Evolutionary conservation across 1,140 invertebrate genomes (phyloP), one percentile per base, ranked within the genome.

Genomic region (Drosophila equinoxialis): DNA sequence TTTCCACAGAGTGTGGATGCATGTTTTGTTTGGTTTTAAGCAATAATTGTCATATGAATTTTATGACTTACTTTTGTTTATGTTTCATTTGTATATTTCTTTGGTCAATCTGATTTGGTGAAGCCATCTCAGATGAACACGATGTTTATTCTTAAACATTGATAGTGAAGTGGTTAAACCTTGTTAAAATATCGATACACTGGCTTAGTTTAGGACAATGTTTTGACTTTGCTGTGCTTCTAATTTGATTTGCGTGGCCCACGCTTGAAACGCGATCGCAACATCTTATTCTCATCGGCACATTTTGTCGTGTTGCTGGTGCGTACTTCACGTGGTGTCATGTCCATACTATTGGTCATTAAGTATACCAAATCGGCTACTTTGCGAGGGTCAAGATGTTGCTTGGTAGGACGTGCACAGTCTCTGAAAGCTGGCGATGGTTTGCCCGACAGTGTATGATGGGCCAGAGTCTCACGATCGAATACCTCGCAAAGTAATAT

Each of bases 281-380:
- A 65, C 94, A 94, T 94, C 90, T 94, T 95, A 63, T 93, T 93
- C 81, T 94, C 94, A 66, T 94, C 94, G 1, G 94, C 93, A 73
- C 94, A 94, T 79, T 94, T 94, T 0, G 93, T 93, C 13, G 93
- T 94, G 10, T 94, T 94, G 2, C 93, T 84, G 11, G 74, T 90
- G 14, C 81, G 81, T 6, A 93, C 92, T 14, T 92, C 79, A 6
- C 84, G 76, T 10, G 85, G 74, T 0, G 85, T 73, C 71, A 92
- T 90, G 3, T 79, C 54, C 51, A 87, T 70, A 14, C 66, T 82
- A 11, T 65, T 70, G 39, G 77, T 83, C 66, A 93, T 91, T 42
- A 92, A 71, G 7, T 92, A 82, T 17, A 93, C 83, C 48, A 93
- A 78, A 62, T 93, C 93, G 10, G 73, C 77, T 14, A 93, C 89